Evolutionary conservation across 53 echinoderm and acorn worm species (phyloP).

Genomic region (Paracentrotus lividus): DNA sequence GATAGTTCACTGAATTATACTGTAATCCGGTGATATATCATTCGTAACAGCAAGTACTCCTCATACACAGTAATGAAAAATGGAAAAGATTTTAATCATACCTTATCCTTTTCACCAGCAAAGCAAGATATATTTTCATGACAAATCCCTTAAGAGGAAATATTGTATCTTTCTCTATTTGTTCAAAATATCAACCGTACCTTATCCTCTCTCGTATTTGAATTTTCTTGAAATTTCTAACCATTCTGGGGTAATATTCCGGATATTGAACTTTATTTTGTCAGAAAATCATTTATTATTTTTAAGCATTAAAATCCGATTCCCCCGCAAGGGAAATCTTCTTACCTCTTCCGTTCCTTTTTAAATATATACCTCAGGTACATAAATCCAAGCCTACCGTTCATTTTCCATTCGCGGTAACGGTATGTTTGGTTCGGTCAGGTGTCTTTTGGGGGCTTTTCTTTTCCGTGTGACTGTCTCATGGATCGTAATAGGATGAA

Average conservation of each 20-base stretch:
- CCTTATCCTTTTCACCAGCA: background rate
- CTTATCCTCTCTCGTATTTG: background rate
- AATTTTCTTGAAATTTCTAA: background rate
- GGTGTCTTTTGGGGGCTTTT: too few relatives aligned
- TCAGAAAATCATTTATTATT: background rate
- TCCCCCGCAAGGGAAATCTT: background rate
- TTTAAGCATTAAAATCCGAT: background rate
- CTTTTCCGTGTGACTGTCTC: background rate
- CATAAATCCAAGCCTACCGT: too few relatives aligned
- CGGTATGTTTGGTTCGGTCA: too few relatives aligned
- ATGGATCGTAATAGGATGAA: background rate
- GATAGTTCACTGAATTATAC: too few relatives aligned
- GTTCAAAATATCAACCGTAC: background rate
- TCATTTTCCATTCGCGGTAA: too few relatives aligned
- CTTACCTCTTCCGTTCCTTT: background rate
- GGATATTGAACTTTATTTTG: background rate
- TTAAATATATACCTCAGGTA: too few relatives aligned
- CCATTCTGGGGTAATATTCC: background rate
- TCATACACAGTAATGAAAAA: background rate
- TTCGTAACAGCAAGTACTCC: too few relatives aligned
- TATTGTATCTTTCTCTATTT: background rate
- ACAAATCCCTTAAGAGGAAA: background rate
- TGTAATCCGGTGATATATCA: too few relatives aligned
- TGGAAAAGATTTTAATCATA: background rate
- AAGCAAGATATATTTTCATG: background rate